Conservation (phyloP, 2,113 vertebrate genomes). For the Podarcis raffonei region DNA sequence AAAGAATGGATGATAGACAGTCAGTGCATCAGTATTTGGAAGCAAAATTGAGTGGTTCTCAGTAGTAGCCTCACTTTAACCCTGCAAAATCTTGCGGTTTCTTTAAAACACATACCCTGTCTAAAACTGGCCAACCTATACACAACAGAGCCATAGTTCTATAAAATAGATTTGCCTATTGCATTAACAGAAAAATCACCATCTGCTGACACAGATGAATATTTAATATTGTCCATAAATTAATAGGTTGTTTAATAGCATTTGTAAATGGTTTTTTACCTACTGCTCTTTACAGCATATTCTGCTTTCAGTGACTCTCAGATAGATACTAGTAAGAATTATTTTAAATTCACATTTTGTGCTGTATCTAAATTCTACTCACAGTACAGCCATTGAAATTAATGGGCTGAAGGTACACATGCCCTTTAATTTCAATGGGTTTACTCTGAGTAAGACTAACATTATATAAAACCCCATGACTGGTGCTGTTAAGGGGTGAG, state of each 20-base stretch:
- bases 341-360: not conserved
- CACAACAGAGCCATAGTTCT: not conserved
- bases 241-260: not conserved
- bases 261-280: not conserved
- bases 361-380: too few relatives aligned
- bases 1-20: not conserved
- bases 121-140: not conserved
- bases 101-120: not conserved
- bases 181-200: not conserved
- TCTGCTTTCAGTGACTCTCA: not conserved
- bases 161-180: conserved; percentile 1
- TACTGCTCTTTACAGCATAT: not conserved
- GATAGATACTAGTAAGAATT: not conserved
- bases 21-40: not conserved
- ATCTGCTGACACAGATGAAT: not conserved
- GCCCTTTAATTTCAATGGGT: too few relatives aligned
- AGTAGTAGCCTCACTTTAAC: not conserved
- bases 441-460: too few relatives aligned
- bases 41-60: not conserved
- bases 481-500: too few relatives aligned
- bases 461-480: too few relatives aligned
- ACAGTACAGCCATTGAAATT: too few relatives aligned
- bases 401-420: too few relatives aligned
- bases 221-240: conserved; percentile 12
- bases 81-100: not conserved